phyloP scores from a whole-genome alignment of 2,797 vertebrate genomes.

The Rhincodon typus region DNA sequence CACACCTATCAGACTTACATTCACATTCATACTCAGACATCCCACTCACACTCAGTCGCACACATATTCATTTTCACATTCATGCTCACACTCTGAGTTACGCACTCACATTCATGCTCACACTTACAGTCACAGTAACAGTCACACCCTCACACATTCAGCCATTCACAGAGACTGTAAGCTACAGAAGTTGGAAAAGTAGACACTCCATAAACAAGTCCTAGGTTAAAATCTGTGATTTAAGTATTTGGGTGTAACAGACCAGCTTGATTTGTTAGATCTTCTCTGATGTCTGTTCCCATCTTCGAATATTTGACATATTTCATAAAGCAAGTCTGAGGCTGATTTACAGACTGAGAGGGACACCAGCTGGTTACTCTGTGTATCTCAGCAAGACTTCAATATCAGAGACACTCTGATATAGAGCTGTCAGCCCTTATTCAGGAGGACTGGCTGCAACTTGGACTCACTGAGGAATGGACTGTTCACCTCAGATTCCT shows the following conservation, averaged over 20 bases:
- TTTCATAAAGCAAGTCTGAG: not conserved
- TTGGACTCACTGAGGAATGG: not conserved
- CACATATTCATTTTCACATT: not conserved
- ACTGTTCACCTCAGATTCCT: not conserved
- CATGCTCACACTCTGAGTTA: not conserved
- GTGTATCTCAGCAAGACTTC: not conserved
- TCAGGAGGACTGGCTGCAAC: not conserved
- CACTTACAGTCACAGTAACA: not conserved
- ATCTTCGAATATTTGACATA: not conserved
- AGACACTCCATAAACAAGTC: not conserved
- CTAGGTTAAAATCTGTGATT: not conserved
- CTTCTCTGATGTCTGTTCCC: not conserved
- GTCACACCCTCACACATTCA: not conserved
- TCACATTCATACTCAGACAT: not conserved
- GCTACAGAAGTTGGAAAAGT: not conserved
- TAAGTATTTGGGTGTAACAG: not conserved
- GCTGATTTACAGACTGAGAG: not conserved
- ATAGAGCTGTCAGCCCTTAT: not conserved
- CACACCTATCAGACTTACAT: no score
- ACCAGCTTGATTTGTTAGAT: not conserved
- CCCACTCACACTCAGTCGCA: no score
- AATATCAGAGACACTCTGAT: not conserved
- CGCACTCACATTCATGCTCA: not conserved
- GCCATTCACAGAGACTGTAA: not conserved
- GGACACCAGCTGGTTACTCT: conserved; percentile 12